Conservation (phyloP, 2,113 vertebrate genomes). For the Macrotis lagotis region DNA sequence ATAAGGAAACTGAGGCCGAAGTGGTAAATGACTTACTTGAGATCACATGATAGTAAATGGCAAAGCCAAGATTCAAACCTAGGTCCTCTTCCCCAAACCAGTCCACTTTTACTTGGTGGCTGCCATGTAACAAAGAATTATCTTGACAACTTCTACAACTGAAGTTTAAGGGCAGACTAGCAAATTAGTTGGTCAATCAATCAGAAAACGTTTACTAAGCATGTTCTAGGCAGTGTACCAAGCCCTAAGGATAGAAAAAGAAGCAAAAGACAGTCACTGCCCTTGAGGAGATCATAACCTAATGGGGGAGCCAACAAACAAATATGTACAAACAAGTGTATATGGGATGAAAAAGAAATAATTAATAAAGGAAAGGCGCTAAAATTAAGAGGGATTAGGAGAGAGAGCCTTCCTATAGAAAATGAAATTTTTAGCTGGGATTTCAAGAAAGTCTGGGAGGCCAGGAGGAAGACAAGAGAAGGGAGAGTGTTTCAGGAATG, state of each 20-base stretch:
- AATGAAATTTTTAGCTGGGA: not conserved
- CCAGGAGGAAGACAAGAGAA: not conserved
- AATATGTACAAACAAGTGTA: not conserved
- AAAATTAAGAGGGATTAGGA: not conserved
- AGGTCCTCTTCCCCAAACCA: not conserved
- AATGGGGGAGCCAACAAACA: not conserved
- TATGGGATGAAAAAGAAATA: not conserved
- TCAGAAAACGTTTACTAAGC: not conserved
- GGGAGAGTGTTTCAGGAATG: not conserved
- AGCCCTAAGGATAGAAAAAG: not conserved
- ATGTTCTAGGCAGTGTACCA: not conserved
- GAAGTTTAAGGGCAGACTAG: not conserved
- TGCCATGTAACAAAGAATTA: not conserved
- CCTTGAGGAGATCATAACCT: not conserved
- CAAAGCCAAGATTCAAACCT: not conserved
- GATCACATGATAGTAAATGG: not conserved
- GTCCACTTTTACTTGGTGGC: not conserved
- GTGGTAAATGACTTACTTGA: not conserved
- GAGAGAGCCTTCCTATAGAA: not conserved
- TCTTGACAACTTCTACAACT: not conserved
- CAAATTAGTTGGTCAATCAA: not conserved
- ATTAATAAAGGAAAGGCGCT: not conserved
- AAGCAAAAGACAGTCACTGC: not conserved
- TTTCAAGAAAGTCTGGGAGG: not conserved
- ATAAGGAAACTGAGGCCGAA: not conserved